phyloP scores from a whole-genome alignment of 2,797 vertebrate species.

The Urocyon cinereoargenteus region DNA sequence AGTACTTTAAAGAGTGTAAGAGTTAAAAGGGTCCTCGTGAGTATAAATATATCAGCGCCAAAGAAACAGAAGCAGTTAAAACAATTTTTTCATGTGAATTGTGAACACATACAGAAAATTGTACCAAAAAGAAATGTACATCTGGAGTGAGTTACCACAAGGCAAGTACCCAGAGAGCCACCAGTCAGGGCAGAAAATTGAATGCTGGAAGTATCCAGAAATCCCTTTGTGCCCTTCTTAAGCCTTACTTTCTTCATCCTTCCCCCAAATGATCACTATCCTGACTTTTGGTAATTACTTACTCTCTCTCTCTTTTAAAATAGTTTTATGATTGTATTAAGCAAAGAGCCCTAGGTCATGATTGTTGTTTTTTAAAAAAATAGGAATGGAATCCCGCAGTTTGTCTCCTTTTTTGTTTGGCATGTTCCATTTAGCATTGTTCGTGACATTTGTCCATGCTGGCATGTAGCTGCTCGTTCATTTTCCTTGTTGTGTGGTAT shows the following conservation, averaged over 20 bases:
- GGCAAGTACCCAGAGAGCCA: not conserved
- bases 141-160: not conserved
- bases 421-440: not conserved
- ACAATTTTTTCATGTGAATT: not conserved
- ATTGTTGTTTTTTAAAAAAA: not conserved
- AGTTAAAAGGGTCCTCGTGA: not conserved
- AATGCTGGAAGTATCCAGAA: no score
- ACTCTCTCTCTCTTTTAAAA: not conserved
- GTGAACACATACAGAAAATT: not conserved
- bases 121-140: not conserved
- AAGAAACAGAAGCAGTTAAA: not conserved
- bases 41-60: not conserved
- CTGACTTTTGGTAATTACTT: no score
- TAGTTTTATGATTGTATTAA: not conserved
- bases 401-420: not conserved
- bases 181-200: not conserved
- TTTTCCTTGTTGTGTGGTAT: not conserved
- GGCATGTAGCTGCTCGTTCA: not conserved
- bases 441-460: not conserved
- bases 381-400: not conserved
- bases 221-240: not conserved
- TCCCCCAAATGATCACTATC: accelerated
- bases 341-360: not conserved
- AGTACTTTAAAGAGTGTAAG: not conserved
- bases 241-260: not conserved